Base-by-base conservation (phyloP, 2,888 invertebrate species). In the Cynaeus angustus region DNA sequence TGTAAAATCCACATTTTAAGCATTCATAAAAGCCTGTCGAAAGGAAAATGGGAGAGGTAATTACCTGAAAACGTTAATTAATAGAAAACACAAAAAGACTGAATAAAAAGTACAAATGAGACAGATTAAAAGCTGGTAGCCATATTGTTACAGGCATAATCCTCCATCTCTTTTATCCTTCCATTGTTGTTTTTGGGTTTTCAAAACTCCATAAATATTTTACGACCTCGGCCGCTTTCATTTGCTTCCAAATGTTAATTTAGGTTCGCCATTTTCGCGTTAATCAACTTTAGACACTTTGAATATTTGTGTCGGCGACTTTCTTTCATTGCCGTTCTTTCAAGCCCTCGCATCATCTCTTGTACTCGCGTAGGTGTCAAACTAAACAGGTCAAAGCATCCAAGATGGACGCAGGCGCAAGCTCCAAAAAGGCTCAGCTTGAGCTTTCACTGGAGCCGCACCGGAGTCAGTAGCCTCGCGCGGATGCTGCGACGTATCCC, bases 381-480 rank as follows among this genome's bases (percentile, higher is more conserved):
- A 76, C 75, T 78, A 78, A 77, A 80, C 81, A 80, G 81, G 80
- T 81, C 79, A 79, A 77, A 77, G 75, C 76, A 74, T 71, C 75
- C 74, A 55, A 77, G 76, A 77, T 73, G 74, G 76, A 76, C 76
- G 78, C 79, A 76, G 77, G 82, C 80, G 82, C 74, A 74, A 77
- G 72, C 74, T 74, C 66, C 66, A 61, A 76, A 74, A 79, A 73
- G 73, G 79, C 78, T 74, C 74, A 78, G 78, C 77, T 74, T 77
- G 80, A 78, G 79, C 79, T 78, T 79, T 78, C 79, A 75, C 78
- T 75, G 79, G 77, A 77, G 76, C 78, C 77, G 74, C 74, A 75
- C 74, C 68, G 74, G 77, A 80, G 81, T 82, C 82, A 82, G 82
- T 80, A 81, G 80, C 79, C 79, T 79, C 79, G 81, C 79, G 79